Evolutionary conservation across 2,797 vertebrate genomes (phyloP), one percentile per base, ranked within the genome.

Genomic region (Champsocephalus esox): DNA sequence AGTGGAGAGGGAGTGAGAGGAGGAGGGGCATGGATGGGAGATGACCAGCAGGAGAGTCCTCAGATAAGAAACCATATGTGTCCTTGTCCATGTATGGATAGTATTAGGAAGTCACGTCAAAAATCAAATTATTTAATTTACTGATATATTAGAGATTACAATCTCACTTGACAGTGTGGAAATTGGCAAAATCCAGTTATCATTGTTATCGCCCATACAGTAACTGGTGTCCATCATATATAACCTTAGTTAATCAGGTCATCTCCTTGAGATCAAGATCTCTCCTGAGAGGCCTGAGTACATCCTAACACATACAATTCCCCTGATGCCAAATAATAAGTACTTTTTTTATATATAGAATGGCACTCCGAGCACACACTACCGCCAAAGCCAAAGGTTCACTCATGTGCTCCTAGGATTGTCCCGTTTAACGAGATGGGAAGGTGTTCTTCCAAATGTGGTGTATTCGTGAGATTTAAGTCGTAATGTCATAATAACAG

Each of bases 1-100:
- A 57, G 55, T 38, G n/a, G 50, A 62, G 48, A 68, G 54, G 77
- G 49, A 46, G 59, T 41, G 63, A 62, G 66, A 77, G 70, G 56
- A 75, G 60, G 64, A 48, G 7, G 7, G n/a, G 41, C 38, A 48
- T 61, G 34, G 72, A 74, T 51, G 59, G 28, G 46, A 43, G 48
- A 41, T 19, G 54, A 38, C 16, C 24, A 16, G 34, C 55, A 16
- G 13, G 43, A 64, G 61, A 44, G 46, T 17, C 28, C 5, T 71
- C 32, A 16, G 19, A 43, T n/a, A 50, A 45, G 2, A 57, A 65
- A 48, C 50, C 32, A 49, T 10, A 54, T 62, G 44, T 51, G n/a
- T 52, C 12, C 17, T 14, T 46, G 21, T 55, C 12, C 28, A 5
- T 44, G 10, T 5, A 34, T 10, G 7, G 14, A 46, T 2, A 4